A percentile compares a stretch with the other conserved stretches of the same genome.
phyloP scores from a whole-genome alignment of 2,797 vertebrate species.

The Lepidocolaptes lacrymiger region DNA sequence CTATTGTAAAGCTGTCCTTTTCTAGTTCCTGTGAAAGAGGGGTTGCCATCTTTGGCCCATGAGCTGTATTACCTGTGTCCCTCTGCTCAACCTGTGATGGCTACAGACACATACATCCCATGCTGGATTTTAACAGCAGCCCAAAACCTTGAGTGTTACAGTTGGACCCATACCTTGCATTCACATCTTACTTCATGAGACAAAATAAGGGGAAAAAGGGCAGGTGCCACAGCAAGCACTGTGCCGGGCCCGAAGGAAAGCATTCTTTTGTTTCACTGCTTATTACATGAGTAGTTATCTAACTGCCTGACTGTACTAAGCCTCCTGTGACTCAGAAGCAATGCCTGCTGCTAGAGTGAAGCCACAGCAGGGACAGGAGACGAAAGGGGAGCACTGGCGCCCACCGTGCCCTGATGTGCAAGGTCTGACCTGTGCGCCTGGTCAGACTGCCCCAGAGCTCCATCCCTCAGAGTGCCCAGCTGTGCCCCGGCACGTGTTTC shows the following conservation, averaged over 20 bases:
- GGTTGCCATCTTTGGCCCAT: not conserved
- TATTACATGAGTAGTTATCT: not conserved
- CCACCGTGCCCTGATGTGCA: no score
- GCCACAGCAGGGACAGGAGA: not conserved
- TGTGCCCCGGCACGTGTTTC: not conserved
- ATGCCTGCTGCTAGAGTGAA: not conserved
- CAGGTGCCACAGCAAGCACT: not conserved
- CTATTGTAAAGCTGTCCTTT: not conserved
- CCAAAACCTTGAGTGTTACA: not conserved
- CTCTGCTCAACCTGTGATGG: not conserved
- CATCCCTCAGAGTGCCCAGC: not conserved
- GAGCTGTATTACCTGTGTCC: not conserved
- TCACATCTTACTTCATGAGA: not conserved
- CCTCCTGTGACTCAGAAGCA: not conserved
- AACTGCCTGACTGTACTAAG: not conserved
- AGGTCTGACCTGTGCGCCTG: not conserved
- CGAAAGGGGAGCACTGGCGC: not conserved
- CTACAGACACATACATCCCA: not conserved
- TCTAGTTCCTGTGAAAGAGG: not conserved
- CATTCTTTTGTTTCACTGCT: not conserved
- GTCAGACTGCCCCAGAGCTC: accelerated
- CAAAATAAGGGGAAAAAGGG: not conserved
- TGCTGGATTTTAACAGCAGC: not conserved
- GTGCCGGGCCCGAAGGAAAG: not conserved
- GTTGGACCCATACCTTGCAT: not conserved